Percentiles rank a stretch among this genome's conserved stretches.
Conservation (phyloP, 53 echinoderm and acorn worm species). For the Holothuria leucospilota region DNA sequence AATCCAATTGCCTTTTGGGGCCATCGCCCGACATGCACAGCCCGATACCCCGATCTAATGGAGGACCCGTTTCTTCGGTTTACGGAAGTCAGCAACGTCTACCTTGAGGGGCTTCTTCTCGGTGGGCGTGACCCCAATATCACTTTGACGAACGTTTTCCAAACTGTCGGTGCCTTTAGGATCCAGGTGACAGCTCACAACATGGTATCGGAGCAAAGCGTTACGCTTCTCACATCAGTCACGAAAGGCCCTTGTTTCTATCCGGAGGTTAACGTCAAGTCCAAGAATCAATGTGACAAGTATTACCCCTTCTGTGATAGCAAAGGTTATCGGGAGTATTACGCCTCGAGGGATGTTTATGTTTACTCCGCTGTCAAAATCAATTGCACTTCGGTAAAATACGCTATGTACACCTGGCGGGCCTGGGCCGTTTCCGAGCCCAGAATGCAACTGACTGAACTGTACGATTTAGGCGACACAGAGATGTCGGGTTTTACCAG, state of each 20-base stretch:
- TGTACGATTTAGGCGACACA: conserved; percentile 79
- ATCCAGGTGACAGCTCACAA: conserved; percentile 71
- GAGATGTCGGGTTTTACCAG: conserved; percentile 82
- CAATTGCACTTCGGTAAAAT: conserved; percentile 82
- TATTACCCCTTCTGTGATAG: conserved; percentile 87
- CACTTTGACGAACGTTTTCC: conserved; percentile 78
- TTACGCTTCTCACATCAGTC: conserved; percentile 72
- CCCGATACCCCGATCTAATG: conserved; percentile 59
- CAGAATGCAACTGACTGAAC: conserved; percentile 58
- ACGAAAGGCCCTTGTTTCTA: conserved; percentile 89
- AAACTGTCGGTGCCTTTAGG: conserved; percentile 67
- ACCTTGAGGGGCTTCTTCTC: conserved; percentile 64
- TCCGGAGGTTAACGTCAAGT: conserved; percentile 74
- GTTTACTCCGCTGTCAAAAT: conserved; percentile 77
- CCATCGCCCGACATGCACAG: conserved; percentile 68
- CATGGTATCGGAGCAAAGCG: conserved; percentile 65
- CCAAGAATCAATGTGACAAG: conserved; percentile 76
- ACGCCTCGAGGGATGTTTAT: conserved; percentile 78
- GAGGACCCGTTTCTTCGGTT: conserved; percentile 73
- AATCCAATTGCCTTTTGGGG: conserved; percentile 81
- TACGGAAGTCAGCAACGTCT: conserved; percentile 73
- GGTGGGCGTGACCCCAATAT: conserved; percentile 75
- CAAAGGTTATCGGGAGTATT: conserved; percentile 74
- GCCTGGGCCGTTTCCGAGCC: conserved; percentile 66
- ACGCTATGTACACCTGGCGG: conserved; percentile 87